Percentiles rank a stretch among this genome's conserved stretches.
These are phyloP conservation scores for Cyclina sinensis DNA, from an alignment of 1,140 invertebrate species.

Conservation along the genomic window DNA sequence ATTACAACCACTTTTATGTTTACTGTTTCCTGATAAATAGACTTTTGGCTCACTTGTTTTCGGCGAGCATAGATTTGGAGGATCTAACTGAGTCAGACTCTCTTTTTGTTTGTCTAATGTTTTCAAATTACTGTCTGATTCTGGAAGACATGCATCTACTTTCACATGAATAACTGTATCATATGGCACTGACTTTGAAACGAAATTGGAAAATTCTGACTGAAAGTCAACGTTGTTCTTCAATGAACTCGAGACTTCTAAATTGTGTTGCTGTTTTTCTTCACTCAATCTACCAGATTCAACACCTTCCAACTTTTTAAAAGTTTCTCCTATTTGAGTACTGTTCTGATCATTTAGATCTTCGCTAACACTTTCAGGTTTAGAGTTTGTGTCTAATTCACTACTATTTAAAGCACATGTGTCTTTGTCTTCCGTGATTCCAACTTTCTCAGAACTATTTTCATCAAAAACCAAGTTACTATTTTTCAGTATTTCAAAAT, in stretches of 20 bases:
- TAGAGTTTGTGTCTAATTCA: conserved; percentile 5
- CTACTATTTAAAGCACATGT: background rate
- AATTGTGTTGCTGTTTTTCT: background rate
- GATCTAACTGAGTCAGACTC: background rate
- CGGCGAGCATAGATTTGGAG: conserved; percentile 45
- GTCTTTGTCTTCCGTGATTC: conserved; percentile 13
- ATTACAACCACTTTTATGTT: conserved; percentile 21
- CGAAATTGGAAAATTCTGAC: conserved; percentile 38
- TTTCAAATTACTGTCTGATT: background rate
- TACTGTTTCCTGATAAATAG: background rate
- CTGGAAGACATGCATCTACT: conserved; percentile 44
- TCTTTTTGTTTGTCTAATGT: background rate
- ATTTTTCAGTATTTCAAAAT: conserved; percentile 51
- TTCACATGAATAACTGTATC: background rate
- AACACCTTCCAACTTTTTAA: background rate
- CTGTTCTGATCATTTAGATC: background rate
- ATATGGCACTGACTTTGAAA: conserved; percentile 23
- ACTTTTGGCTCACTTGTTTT: conserved; percentile 36
- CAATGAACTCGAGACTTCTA: background rate
- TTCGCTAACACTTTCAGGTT: background rate
- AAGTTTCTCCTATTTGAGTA: background rate
- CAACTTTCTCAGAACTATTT: background rate
- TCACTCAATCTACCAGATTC: background rate
- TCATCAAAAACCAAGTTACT: conserved; percentile 30
- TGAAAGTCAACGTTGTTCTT: conserved; percentile 31